Evolutionary conservation across 2,113 vertebrate genomes (phyloP).

Genomic region (Corythoichthys intestinalis): DNA sequence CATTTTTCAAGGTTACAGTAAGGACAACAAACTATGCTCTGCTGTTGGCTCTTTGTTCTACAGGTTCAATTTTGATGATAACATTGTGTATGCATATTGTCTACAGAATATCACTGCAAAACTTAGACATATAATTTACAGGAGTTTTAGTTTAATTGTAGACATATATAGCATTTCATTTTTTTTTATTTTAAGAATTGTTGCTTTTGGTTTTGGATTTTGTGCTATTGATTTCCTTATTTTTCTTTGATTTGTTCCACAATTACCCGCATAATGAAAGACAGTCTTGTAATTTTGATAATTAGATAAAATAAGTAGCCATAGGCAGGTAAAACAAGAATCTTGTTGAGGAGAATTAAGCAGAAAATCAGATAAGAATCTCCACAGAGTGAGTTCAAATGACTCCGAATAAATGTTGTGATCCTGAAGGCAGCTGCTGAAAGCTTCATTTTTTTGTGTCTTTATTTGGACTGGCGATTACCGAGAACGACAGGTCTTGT

Average conservation of each 20-base stretch:
- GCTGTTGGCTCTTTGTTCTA: not conserved
- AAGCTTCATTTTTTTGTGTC: not conserved
- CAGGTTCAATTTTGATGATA: not conserved
- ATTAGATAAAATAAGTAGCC: not conserved
- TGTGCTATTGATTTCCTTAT: not conserved
- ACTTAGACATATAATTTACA: not conserved
- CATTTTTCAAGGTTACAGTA: not conserved
- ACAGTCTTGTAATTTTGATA: not conserved
- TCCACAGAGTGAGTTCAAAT: not conserved
- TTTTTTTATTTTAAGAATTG: not conserved
- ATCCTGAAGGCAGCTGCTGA: not conserved
- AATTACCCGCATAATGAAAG: not conserved
- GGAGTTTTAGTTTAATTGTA: not conserved
- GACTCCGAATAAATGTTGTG: not conserved
- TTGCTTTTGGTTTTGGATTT: not conserved
- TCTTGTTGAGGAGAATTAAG: not conserved
- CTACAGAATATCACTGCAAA: not conserved
- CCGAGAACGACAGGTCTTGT: not conserved
- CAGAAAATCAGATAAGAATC: not conserved
- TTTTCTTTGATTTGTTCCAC: not conserved
- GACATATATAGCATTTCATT: not conserved
- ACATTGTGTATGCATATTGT: not conserved
- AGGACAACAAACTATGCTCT: not conserved
- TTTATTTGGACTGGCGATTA: not conserved
- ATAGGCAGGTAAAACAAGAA: not conserved